Percentiles rank a stretch among this genome's conserved stretches.
Conservation (phyloP, 2,888 invertebrate genomes). For the Drosophila formosana region DNA sequence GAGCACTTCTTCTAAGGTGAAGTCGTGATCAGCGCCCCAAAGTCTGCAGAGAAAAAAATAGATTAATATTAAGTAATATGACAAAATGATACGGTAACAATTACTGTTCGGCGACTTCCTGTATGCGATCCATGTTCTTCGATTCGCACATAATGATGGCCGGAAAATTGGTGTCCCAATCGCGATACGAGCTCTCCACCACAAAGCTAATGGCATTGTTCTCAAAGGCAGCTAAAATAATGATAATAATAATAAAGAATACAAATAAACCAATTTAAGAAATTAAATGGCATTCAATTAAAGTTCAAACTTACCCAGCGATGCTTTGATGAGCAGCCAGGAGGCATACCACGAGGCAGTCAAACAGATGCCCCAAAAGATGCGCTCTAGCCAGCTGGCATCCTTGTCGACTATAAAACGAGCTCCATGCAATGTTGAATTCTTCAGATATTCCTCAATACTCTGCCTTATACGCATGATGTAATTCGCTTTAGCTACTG, state of each 20-base stretch:
- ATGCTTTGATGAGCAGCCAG: conserved; percentile 87
- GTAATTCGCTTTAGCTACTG: conserved; percentile 1
- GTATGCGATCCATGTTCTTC: conserved; percentile 88
- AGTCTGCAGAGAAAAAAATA: conserved; percentile 82
- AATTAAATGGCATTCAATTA: too few relatives aligned
- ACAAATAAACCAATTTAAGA: too few relatives aligned
- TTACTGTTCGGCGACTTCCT: conserved; percentile 88
- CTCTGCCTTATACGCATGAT: conserved; percentile 72
- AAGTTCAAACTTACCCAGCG: conserved; percentile 83
- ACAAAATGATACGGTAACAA: conserved; percentile 76
- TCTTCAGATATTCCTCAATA: conserved; percentile 88
- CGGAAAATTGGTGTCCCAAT: conserved; percentile 91
- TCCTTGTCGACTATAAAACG: conserved; percentile 89
- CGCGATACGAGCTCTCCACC: conserved; percentile 90
- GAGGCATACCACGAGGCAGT: conserved; percentile 90
- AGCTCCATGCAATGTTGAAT: conserved; percentile 90
- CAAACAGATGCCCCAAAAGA: conserved; percentile 89
- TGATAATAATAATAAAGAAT: too few relatives aligned
- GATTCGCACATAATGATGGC: conserved; percentile 90
- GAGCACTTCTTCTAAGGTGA: conserved; percentile 89
- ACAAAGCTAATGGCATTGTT: conserved; percentile 91
- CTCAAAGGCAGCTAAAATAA: conserved; percentile 86
- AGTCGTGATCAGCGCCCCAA: conserved; percentile 89
- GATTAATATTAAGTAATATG: accelerated
- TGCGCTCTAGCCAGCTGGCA: conserved; percentile 87